phyloP scores from a whole-genome alignment of 2,797 vertebrate species.

The Coilia nasus region DNA sequence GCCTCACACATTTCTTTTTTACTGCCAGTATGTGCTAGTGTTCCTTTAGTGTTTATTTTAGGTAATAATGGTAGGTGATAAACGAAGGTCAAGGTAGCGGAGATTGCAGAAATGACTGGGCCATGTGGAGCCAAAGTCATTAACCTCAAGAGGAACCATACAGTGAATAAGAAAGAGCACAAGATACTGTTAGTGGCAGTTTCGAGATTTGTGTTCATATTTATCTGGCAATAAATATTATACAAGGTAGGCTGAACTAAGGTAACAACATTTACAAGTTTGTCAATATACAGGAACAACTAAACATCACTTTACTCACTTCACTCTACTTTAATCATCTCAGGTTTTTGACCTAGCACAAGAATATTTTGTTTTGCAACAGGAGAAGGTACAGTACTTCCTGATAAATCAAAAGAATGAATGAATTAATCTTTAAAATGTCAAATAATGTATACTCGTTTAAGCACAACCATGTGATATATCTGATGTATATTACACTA shows the following conservation, averaged over 20 bases:
- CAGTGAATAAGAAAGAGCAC: neutral
- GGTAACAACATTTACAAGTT: constrained; percentile 38
- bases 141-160: neutral
- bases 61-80: constrained; percentile 51
- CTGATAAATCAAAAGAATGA: neutral
- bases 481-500: too few species aligned
- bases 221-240: constrained; percentile 23
- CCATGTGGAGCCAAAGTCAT: neutral
- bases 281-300: constrained; percentile 28
- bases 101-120: constrained; percentile 21
- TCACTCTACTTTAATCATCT: constrained; percentile 28
- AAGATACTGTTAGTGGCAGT: neutral
- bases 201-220: neutral
- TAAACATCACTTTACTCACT: constrained; percentile 35
- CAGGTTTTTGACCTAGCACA: constrained; percentile 25
- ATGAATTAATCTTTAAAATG: neutral
- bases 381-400: neutral
- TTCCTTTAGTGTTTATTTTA: constrained; percentile 34
- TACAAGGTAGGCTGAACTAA: constrained; percentile 34
- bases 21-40: constrained; percentile 28
- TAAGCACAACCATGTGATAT: neutral
- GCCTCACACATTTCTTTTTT: constrained; percentile 50
- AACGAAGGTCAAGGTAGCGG: constrained; percentile 32
- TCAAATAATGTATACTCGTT: neutral
- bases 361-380: neutral